Conservation (phyloP, 2,113 vertebrate genomes). For the Girardinichthys multiradiatus region DNA sequence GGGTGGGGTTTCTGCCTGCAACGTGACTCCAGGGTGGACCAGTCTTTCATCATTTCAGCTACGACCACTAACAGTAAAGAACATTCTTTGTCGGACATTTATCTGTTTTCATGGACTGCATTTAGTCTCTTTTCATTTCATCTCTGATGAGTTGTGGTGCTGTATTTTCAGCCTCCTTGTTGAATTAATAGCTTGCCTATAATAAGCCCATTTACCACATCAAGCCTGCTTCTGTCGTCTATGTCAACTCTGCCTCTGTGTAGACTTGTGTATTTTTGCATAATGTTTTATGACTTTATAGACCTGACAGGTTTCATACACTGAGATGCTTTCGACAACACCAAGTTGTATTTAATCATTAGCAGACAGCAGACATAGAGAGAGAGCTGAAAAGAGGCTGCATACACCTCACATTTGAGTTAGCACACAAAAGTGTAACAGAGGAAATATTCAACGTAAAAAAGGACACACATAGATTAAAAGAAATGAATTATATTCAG, state of each 20-base stretch:
- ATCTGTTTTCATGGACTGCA: slow-evolving; percentile 29
- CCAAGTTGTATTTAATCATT: slow-evolving; percentile 37
- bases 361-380: slow-evolving; percentile 14
- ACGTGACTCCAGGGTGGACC: slow-evolving; percentile 37
- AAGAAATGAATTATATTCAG: slow-evolving; percentile 47
- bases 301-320: slow-evolving; percentile 24
- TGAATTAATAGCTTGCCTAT: slow-evolving; percentile 22
- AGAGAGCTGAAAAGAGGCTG: slow-evolving; percentile 26
- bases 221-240: not conserved
- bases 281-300: slow-evolving; percentile 4
- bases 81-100: slow-evolving; percentile 10
- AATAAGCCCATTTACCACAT: slow-evolving; percentile 9
- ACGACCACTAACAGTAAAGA: slow-evolving; percentile 6
- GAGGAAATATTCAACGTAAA: slow-evolving; percentile 9
- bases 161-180: slow-evolving; percentile 29
- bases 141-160: slow-evolving; percentile 13
- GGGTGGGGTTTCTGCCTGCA: slow-evolving; percentile 65
- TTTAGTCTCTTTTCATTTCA: slow-evolving; percentile 31
- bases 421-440: slow-evolving; percentile 15
- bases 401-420: slow-evolving; percentile 20
- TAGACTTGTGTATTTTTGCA: not conserved
- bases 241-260: not conserved
- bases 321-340: slow-evolving; percentile 44
- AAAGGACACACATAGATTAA: slow-evolving; percentile 49
- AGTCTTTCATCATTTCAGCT: slow-evolving; percentile 11